A percentile compares a stretch with the other conserved stretches of the same genome.
Evolutionary conservation across 2,113 vertebrate genomes (phyloP).

Genomic region (Nannospalax galili): DNA sequence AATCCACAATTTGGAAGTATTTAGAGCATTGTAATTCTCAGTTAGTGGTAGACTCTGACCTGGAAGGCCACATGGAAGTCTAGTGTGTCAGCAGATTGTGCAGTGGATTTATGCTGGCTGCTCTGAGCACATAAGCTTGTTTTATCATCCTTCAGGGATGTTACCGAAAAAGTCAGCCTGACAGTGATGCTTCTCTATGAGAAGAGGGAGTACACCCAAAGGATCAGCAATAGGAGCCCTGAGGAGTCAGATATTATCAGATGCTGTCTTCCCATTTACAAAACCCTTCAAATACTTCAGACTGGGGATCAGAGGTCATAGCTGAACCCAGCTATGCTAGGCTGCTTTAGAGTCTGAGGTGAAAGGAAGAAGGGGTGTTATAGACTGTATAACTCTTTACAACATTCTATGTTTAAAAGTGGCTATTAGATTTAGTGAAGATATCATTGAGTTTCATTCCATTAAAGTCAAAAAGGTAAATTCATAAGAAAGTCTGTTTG

Average conservation of each 20-base stretch:
- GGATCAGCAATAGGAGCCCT: not conserved
- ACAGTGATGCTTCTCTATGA: conserved; percentile 16
- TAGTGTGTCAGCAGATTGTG: not conserved
- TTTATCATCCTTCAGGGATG: not conserved
- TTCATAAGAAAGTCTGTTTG: not conserved
- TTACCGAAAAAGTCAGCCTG: conserved; percentile 16
- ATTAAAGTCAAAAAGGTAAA: not conserved
- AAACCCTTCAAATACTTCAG: not conserved
- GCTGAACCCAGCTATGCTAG: not conserved
- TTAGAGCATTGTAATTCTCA: not conserved
- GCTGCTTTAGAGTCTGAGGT: too few species aligned
- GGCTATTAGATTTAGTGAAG: not conserved
- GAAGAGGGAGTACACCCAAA: conserved; percentile 17
- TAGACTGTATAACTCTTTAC: not conserved
- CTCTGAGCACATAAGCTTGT: not conserved
- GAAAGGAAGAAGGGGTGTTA: not conserved
- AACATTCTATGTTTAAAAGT: not conserved
- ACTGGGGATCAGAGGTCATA: not conserved
- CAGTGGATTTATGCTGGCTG: not conserved
- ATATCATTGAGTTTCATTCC: not conserved
- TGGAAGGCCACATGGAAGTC: not conserved
- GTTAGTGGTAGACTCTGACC: not conserved
- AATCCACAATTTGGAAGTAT: not conserved
- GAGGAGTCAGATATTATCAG: not conserved
- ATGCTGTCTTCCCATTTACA: not conserved